Evolutionary conservation across 2,113 vertebrate genomes (phyloP).

Genomic region (Tretioscincus oriximinensis): DNA sequence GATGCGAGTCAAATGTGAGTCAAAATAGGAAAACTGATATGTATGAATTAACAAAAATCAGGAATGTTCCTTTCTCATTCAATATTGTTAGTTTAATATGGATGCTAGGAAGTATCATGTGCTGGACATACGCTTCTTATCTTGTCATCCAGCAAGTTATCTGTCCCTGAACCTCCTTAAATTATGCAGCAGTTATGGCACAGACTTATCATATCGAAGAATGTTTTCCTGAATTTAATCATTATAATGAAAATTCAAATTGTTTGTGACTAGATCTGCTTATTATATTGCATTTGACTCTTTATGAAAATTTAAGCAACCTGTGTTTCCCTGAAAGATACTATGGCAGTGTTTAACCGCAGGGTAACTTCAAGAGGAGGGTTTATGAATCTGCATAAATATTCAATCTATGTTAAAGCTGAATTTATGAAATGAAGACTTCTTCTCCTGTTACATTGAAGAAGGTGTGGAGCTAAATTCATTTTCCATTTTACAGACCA

Average conservation of each 20-base stretch:
- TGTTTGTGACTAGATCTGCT: slow-evolving; percentile 1
- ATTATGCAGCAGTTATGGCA: background rate
- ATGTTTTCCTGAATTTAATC: slow-evolving; percentile 18
- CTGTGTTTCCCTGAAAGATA: slow-evolving; percentile 3
- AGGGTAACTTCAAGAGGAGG: slow-evolving; percentile 24
- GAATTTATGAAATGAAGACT: slow-evolving; percentile 31
- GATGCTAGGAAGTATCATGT: background rate
- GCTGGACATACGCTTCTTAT: background rate
- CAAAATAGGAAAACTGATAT: too few relatives aligned
- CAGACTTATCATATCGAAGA: background rate
- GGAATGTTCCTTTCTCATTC: too few relatives aligned
- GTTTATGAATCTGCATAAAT: slow-evolving; percentile 35
- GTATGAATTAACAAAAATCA: too few relatives aligned
- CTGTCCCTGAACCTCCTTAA: background rate
- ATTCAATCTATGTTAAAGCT: slow-evolving; percentile 19
- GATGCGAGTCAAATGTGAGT: too few relatives aligned
- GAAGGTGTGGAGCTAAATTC: slow-evolving; percentile 20
- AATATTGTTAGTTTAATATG: background rate
- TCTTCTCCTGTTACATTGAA: slow-evolving; percentile 17
- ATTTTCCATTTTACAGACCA: slow-evolving; percentile 21
- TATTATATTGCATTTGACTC: slow-evolving; percentile 28
- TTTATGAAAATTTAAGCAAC: slow-evolving; percentile 27
- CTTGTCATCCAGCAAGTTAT: background rate
- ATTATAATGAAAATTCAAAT: slow-evolving; percentile 20
- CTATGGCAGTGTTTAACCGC: slow-evolving; percentile 14